Conservation (phyloP, 2,888 invertebrate species). For the Phasia obesa region DNA sequence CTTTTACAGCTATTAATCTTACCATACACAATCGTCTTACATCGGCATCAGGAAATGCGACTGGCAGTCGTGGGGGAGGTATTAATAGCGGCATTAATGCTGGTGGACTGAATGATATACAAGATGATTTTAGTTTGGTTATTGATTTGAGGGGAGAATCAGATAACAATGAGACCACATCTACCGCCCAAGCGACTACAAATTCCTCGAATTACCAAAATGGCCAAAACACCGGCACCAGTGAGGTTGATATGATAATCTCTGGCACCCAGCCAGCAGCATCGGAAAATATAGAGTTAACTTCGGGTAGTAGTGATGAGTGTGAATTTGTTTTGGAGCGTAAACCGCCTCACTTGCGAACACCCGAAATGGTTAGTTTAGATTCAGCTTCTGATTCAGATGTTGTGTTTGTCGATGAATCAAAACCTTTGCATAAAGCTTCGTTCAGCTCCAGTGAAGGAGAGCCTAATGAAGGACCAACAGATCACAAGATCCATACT, state of each 20-base stretch:
- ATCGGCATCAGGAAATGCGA: slow-evolving; percentile 39
- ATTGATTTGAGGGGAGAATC: slow-evolving; percentile 77
- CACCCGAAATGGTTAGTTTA: slow-evolving; percentile 81
- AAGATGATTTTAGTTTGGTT: slow-evolving; percentile 60
- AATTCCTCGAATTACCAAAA: slow-evolving; percentile 63
- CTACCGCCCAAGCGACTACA: slow-evolving; percentile 63
- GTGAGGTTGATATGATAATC: slow-evolving; percentile 35
- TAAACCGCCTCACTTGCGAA: slow-evolving; percentile 82
- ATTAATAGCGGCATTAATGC: slow-evolving; percentile 54
- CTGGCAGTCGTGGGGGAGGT: slow-evolving; percentile 60
- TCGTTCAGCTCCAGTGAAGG: slow-evolving; percentile 72
- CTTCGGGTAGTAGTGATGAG: slow-evolving; percentile 79
- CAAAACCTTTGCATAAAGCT: slow-evolving; percentile 66
- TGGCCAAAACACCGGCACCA: slow-evolving; percentile 29
- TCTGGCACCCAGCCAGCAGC: slow-evolving; percentile 69
- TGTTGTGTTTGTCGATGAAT: slow-evolving; percentile 81
- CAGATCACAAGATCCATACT: slow-evolving; percentile 28
- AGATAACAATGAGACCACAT: slow-evolving; percentile 64
- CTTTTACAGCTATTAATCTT: slow-evolving; percentile 79
- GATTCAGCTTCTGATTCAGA: slow-evolving; percentile 82
- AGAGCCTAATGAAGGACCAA: slow-evolving; percentile 61
- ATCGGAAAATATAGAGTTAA: slow-evolving; percentile 78
- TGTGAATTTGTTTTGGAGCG: slow-evolving; percentile 81
- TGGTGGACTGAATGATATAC: slow-evolving; percentile 27
- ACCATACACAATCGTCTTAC: slow-evolving; percentile 79